A percentile compares a stretch with the other conserved stretches of the same genome.
These are phyloP conservation scores for Lutraria rhynchaena DNA, from an alignment of 1,140 invertebrate genomes.

Conservation along the genomic window DNA sequence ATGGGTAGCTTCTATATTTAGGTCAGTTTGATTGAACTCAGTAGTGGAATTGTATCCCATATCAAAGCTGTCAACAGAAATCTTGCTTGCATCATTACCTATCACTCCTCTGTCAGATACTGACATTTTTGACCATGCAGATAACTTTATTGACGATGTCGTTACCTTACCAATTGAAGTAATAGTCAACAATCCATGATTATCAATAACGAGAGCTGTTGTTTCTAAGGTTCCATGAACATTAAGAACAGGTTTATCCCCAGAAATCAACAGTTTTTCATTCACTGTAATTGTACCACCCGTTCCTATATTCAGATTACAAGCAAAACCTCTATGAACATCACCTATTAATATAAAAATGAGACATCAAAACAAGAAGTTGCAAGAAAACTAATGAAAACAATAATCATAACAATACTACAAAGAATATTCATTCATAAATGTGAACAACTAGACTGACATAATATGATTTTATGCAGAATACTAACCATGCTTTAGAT, in stretches of 20 bases:
- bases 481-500: too few species aligned
- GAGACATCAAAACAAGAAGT: too few species aligned
- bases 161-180: constrained; percentile 48
- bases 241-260: constrained; percentile 43
- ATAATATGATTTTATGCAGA: too few species aligned
- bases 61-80: constrained; percentile 33
- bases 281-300: constrained; percentile 15
- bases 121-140: constrained; percentile 24
- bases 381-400: too few species aligned
- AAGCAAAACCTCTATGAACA: constrained; percentile 26
- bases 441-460: too few species aligned
- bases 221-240: constrained; percentile 56
- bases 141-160: constrained; percentile 34
- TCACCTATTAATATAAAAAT: constrained; percentile 29
- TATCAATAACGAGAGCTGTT: constrained; percentile 55
- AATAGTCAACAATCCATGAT: constrained; percentile 56
- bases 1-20: constrained; percentile 46
- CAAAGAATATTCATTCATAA: too few species aligned
- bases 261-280: constrained; percentile 51
- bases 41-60: constrained; percentile 64
- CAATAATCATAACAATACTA: too few species aligned
- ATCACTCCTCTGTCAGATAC: constrained; percentile 42
- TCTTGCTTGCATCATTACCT: constrained; percentile 27
- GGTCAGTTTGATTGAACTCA: constrained; percentile 54
- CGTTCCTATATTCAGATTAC: constrained; percentile 13